Base-by-base conservation (phyloP, 2,797 vertebrate genomes). In the Spinus olivaceus region DNA sequence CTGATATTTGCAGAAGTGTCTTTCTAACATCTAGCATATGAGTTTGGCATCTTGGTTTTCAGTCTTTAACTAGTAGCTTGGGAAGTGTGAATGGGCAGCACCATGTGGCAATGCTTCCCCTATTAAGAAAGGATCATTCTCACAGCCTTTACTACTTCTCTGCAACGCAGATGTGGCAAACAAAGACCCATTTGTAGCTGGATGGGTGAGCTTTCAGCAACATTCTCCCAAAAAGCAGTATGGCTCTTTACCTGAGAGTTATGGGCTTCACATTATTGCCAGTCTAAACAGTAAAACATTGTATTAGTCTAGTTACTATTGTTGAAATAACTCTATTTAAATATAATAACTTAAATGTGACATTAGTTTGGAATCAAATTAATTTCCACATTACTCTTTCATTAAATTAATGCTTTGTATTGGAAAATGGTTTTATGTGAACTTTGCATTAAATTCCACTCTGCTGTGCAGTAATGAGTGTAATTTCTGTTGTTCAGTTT, bases 141-240 rank as follows among this genome's bases (percentile, higher is more conserved):
- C 82, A 30, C 21, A 89, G 70, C 42, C 71, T 92, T 79, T 72
- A 63, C 81, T 88, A 54, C 76, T 86, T 17, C 84, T 94, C 93
- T 96, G 90, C 59, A 66, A 35, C 67, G 78, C 96, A 96, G 94
- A 94, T 94, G 95, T 95, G 94, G 74, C 7, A 53, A 94, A 97
- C 96, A 97, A 97, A 97, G 97, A 66, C 80, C 69, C 35, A 27
- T 96, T 96, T 97, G 95, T 97, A 63, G 73, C 70, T 92, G 44
- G 54, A 10, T 46, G 74, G 80, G 70, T 81, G 93, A 95, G 41
- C 71, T 78, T 72, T 84, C 70, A 64, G 82, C 72, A 86, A 57
- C 21, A 6, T 32, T 61, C 82, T 85, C 41, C 42, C 42, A 50
- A 53, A 95, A 86, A 88, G 46, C 77, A 42, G 20, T 35, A 10